A percentile compares a stretch with the other conserved stretches of the same genome.
These are phyloP conservation scores for Eilema depressum DNA, from an alignment of 2,888 invertebrate species.

Conservation along the genomic window DNA sequence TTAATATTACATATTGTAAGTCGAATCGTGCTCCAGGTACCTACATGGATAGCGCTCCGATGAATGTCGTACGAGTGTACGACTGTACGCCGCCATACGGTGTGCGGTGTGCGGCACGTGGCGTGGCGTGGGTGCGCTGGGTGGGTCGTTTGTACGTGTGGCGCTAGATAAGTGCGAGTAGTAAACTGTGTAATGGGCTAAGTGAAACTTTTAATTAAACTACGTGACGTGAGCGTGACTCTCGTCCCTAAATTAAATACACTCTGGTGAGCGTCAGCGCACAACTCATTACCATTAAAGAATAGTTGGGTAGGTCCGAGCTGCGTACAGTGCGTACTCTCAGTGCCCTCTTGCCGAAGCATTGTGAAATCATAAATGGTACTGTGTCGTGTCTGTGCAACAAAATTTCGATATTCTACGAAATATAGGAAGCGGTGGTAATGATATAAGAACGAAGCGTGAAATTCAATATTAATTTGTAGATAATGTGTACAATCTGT, in stretches of 20 bases:
- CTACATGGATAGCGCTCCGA: too few species aligned
- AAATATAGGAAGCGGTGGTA: neutral
- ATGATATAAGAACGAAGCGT: too few species aligned
- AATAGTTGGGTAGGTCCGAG: neutral
- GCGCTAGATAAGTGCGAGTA: neutral
- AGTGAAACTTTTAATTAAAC: slow-evolving; percentile 4
- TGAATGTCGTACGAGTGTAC: neutral
- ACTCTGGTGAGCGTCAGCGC: neutral
- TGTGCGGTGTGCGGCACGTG: too few species aligned
- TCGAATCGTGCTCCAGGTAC: too few species aligned
- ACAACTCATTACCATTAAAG: neutral
- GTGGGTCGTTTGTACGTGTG: neutral
- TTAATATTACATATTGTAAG: too few species aligned
- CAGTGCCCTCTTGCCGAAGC: neutral
- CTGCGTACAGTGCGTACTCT: neutral
- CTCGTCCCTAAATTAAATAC: neutral
- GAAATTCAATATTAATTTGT: too few species aligned
- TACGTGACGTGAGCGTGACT: neutral
- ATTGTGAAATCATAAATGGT: neutral
- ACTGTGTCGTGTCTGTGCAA: neutral
- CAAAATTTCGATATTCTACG: neutral
- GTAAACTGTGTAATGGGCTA: neutral
- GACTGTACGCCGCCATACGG: neutral
- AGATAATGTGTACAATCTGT: too few species aligned
- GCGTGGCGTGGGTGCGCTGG: too few species aligned